A percentile compares a stretch with the other conserved stretches of the same genome.
Evolutionary conservation across 2,797 vertebrate species (phyloP).

Genomic region (Enteromius thamalakanensis): DNA sequence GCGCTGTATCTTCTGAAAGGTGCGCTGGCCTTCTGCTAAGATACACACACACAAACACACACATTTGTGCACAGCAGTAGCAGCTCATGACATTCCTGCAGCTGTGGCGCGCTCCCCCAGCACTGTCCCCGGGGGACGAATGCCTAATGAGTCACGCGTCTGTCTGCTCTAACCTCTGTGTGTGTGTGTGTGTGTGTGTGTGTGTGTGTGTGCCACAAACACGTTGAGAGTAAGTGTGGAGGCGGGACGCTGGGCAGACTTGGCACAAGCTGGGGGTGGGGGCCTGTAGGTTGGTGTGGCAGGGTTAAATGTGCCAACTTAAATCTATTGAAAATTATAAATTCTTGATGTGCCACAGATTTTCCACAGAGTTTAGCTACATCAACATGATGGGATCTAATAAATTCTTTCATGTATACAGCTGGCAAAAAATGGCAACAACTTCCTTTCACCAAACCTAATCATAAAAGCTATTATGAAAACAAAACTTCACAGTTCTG

Average conservation of each 20-base stretch:
- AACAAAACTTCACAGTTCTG: neutral
- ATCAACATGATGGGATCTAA: slow-evolving; percentile 9
- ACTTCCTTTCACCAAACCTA: neutral
- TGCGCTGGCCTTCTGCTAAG: slow-evolving; percentile 71
- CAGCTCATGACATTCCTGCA: slow-evolving; percentile 83
- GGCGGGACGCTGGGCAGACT: slow-evolving; percentile 78
- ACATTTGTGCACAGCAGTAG: slow-evolving; percentile 61
- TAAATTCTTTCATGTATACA: slow-evolving; percentile 16
- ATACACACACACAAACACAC: slow-evolving; percentile 48
- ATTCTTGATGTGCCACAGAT: slow-evolving; percentile 39
- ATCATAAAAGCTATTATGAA: neutral
- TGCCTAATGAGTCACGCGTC: slow-evolving; percentile 88
- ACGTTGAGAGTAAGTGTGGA: slow-evolving; percentile 60
- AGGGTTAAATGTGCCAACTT: slow-evolving; percentile 25
- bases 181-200: slow-evolving; percentile 66
- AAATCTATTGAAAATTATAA: slow-evolving; percentile 28
- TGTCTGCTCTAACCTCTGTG: slow-evolving; percentile 83
- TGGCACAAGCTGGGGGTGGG: slow-evolving; percentile 74
- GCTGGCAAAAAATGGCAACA: neutral
- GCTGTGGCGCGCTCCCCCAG: slow-evolving; percentile 80
- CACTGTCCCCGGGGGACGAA: slow-evolving; percentile 81
- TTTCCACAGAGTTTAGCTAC: slow-evolving; percentile 39
- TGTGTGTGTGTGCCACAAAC: slow-evolving; percentile 60
- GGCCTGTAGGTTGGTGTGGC: slow-evolving; percentile 62
- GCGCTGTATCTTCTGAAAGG: slow-evolving; percentile 78